Percentiles rank a stretch among this genome's conserved stretches.
Evolutionary conservation across 1,140 invertebrate genomes (phyloP).

Genomic region (Drosophila miranda): DNA sequence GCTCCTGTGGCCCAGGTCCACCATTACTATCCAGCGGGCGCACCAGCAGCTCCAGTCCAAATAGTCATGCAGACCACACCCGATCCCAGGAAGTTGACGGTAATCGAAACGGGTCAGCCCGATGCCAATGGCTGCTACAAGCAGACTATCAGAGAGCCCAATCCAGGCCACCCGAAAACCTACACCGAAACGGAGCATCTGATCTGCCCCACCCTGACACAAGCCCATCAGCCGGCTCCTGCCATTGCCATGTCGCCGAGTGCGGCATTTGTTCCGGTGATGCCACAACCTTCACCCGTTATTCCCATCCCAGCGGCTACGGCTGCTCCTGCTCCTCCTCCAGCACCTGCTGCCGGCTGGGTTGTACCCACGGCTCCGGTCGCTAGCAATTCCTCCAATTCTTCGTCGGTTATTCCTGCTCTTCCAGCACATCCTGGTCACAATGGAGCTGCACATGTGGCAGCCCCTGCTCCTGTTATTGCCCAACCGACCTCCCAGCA

Average conservation of each 20-base stretch:
- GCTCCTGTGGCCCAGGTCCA: conserved; percentile 40
- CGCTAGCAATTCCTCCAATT: background rate
- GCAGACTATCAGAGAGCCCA: conserved; percentile 53
- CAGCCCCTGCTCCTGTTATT: background rate
- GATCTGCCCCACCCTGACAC: conserved; percentile 49
- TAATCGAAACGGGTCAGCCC: conserved; percentile 47
- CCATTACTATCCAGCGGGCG: conserved; percentile 13
- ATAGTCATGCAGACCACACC: conserved; percentile 3
- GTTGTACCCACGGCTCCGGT: background rate
- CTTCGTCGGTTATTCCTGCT: background rate
- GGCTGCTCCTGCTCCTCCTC: background rate
- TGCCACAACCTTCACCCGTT: conserved; percentile 42
- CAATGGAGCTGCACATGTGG: background rate
- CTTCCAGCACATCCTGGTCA: background rate
- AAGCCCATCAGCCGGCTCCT: conserved; percentile 21
- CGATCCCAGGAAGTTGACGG: conserved; percentile 23
- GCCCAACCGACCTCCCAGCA: background rate
- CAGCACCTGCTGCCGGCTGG: background rate
- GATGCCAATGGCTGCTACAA: conserved; percentile 63
- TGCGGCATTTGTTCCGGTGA: conserved; percentile 27
- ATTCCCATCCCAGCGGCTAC: conserved; percentile 8
- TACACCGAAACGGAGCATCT: conserved; percentile 60
- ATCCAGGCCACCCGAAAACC: conserved; percentile 35
- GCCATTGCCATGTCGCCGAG: conserved; percentile 4
- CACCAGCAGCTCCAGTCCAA: background rate